phyloP scores from a whole-genome alignment of 2,888 invertebrate species.

The Syritta pipiens region DNA sequence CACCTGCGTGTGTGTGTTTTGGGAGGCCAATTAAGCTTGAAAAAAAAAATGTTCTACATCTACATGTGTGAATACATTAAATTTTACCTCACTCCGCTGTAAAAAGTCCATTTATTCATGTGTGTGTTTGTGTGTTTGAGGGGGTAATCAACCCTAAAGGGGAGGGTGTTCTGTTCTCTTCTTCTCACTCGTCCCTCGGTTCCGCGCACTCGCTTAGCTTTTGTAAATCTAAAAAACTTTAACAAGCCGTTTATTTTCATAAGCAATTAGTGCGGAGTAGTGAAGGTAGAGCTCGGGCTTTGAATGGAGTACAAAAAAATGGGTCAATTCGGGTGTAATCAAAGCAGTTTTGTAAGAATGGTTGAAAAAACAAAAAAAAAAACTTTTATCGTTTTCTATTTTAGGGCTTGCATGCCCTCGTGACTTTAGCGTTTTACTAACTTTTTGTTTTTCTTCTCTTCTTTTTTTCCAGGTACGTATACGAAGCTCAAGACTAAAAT shows the following conservation, averaged over 20 bases:
- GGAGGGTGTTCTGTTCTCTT: background rate
- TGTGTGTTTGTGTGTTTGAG: too few species aligned
- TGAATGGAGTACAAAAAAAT: constrained; percentile 18
- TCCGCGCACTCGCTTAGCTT: too few species aligned
- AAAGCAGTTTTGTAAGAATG: constrained; percentile 7
- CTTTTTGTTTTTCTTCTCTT: constrained; percentile 6
- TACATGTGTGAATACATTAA: background rate
- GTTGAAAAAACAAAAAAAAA: background rate
- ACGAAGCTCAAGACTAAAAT: constrained; percentile 12
- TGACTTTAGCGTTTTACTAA: background rate
- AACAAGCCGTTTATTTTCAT: constrained; percentile 20
- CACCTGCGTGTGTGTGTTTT: background rate
- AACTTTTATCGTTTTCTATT: constrained; percentile 3
- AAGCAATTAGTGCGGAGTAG: constrained; percentile 37
- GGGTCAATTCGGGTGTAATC: constrained; percentile 43
- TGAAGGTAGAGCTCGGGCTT: background rate
- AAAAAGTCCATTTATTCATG: too few species aligned
- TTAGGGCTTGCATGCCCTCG: background rate
- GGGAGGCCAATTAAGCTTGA: constrained; percentile 46
- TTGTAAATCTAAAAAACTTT: constrained; percentile 44
- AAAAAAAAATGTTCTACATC: constrained; percentile 2
- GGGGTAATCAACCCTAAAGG: constrained; percentile 1
- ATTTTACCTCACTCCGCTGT: too few species aligned
- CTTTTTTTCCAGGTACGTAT: constrained; percentile 58
- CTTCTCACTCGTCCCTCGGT: too few species aligned